Evolutionary conservation across 2,797 vertebrate genomes (phyloP).

Genomic region (Lemur catta): DNA sequence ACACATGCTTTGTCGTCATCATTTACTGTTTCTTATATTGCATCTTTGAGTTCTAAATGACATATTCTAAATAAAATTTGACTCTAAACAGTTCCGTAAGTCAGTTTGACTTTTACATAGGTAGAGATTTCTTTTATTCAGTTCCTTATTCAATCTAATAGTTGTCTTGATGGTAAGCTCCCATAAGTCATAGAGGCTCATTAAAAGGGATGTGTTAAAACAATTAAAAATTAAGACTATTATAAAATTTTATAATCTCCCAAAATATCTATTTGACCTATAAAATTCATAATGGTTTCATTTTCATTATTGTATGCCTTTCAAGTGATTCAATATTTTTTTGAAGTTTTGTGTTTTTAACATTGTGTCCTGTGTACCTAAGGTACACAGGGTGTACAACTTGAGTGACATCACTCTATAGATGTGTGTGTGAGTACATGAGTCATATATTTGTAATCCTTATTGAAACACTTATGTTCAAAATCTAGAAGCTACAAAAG

Average conservation of each 20-base stretch:
- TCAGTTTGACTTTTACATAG: neutral
- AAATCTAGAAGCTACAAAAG: neutral
- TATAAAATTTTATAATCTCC: neutral
- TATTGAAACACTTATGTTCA: neutral
- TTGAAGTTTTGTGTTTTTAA: neutral
- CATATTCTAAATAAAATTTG: conserved; percentile 41
- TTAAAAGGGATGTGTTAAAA: neutral
- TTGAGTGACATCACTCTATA: neutral
- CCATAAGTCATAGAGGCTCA: neutral
- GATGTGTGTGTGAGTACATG: neutral
- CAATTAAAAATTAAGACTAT: neutral
- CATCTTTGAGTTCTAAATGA: conserved; percentile 22
- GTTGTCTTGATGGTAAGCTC: neutral
- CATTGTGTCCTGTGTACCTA: neutral
- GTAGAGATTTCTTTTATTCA: conserved; percentile 3
- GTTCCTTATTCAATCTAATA: neutral
- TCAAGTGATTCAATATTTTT: neutral
- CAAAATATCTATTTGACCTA: neutral
- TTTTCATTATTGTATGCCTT: neutral
- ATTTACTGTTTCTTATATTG: neutral
- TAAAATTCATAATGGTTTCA: neutral
- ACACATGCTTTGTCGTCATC: neutral
- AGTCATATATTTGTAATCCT: neutral
- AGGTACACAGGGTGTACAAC: neutral
- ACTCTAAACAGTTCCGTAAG: neutral